Evolutionary conservation across 2,888 invertebrate genomes (phyloP), one percentile per base, ranked within the genome.

Genomic region (Drosophila paracracens): DNA sequence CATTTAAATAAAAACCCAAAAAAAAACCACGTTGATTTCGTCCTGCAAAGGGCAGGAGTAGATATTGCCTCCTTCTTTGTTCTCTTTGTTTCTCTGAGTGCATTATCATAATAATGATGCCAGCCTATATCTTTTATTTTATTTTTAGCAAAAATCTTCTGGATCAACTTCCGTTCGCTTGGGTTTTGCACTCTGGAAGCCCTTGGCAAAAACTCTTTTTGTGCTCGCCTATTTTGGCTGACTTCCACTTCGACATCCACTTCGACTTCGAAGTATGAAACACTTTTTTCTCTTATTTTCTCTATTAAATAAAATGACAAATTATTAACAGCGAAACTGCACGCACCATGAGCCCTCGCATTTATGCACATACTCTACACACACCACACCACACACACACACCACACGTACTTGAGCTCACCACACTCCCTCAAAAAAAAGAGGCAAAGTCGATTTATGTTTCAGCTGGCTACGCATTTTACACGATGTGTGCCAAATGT

Each of bases 71-170:
- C 13, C 7, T 46, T 13, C 4, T 2, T 11, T 21, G 8, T 40
- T 11, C 21, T 13, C 7, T 2, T 11, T 5, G 8, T 40, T 21
- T 7, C 8, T 4, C 16, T 2, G 25, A 16, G 25, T 46, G 25
- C 25, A 46, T 25, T 5, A 25, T 46, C 46, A 8, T 38, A 0
- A 18, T 38, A 11, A 46, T 63, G n/a, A 18, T 38, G 50, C 43
- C n/a, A 50, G 43, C 38, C 48, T 46, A 71, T 65, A 18, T 38
- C 18, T 66, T 31, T 31, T 10, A 31, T 10, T 31, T 31, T 71
- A 73, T 68, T 67, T 74, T 67, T 74, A 73, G 71, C 57, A 40
- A 53, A 58, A 53, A 70, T 71, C 71, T 71, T 70, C 35, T 40
- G 31, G 71, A 64, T 53, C 64, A 64, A 63, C 64, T 71, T 71